Conservation (phyloP, 2,113 vertebrate species). For the Sylvilagus bachmani region DNA sequence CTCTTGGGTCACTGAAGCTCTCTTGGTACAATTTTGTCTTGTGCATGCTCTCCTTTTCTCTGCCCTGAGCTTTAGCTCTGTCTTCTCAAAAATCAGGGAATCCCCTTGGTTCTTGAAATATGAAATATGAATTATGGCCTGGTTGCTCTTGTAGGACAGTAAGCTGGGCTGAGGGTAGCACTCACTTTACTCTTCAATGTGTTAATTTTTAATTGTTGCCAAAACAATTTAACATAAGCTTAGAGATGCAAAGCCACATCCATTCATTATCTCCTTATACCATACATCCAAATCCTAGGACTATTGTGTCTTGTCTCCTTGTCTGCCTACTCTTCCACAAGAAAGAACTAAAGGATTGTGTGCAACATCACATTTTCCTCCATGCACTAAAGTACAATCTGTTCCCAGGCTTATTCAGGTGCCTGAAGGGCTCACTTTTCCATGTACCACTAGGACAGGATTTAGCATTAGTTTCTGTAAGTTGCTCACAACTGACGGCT, state of each 20-base stretch:
- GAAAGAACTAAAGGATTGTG: background rate
- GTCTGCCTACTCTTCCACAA: background rate
- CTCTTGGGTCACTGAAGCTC: background rate
- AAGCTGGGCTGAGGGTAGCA: background rate
- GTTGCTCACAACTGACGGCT: background rate
- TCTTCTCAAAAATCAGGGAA: background rate
- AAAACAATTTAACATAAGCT: background rate
- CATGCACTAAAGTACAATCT: background rate
- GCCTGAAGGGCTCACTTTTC: background rate
- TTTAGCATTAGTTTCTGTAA: background rate
- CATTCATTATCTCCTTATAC: background rate
- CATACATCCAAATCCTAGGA: background rate
- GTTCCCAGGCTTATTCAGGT: background rate
- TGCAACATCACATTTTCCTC: background rate
- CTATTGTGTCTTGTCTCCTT: background rate
- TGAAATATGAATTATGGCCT: background rate
- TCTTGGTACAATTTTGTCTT: background rate
- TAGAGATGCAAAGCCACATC: background rate
- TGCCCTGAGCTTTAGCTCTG: background rate
- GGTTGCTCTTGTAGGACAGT: background rate
- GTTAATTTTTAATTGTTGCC: background rate
- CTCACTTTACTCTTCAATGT: background rate
- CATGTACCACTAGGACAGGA: background rate
- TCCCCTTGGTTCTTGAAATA: accelerated
- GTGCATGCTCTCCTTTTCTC: background rate